Base-by-base conservation (phyloP, 2,113 vertebrate genomes). In the Calidris pygmaea region DNA sequence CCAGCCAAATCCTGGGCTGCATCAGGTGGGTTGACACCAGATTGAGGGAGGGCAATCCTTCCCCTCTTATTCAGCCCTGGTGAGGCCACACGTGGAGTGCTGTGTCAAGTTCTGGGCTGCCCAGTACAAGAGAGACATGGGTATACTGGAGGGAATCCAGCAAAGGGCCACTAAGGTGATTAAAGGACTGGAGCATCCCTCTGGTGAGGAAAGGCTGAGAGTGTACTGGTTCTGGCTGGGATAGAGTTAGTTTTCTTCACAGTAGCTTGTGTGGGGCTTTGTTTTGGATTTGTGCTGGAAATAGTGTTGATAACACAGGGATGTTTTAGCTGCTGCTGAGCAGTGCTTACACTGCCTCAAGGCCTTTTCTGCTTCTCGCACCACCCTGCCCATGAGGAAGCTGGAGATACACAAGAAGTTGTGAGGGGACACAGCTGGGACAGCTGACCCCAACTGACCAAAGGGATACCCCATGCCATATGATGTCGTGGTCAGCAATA, bases 201-300 rank as follows among this genome's bases (percentile, higher is more conserved):
- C 23, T 10, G 29, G 27, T 24, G 43, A 52, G 50, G 67, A 59
- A 65, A 26, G 43, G 50, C 26, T 66, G 50, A 72, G 12, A 52
- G 29, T 19, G 48, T 15, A 1, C 20, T 62, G n/a, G 30, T 39
- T 62, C 55, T 35, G 47, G 12, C 24, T 70, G 63, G 10, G 39
- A 6, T 12, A 39, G n/a, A 48, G 52, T 53, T 60, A 24, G 26
- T 70, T 62, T 70, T 76, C 13, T 55, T 47, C 15, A 8, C 1
- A n/a, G 23, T 41, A 50, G 30, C n/a, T 48, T 0, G 16, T 14
- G 12, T 12, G 35, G 16, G 16, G 4, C 50, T 67, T 0, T n/a
- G 43, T 4, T 72, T 48, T 73, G 30, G 17, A 24, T 41, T 17
- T 48, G 20, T 65, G 50, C 41, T 48, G 76, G 1, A 45, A 22